Percentiles rank a stretch among this genome's conserved stretches.
These are phyloP conservation scores for cat (Felis catus) DNA, from an alignment of 2,113 vertebrate species.

Conservation along the genomic window F.catus_Fca126_mat1.0 CM031418.1:126162001-126162500, in stretches of 20 bases:
- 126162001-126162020: background rate
- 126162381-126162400: background rate
- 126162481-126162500: background rate
- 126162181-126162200: background rate
- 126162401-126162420: background rate
- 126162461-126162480: background rate
- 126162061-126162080: background rate
- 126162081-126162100: background rate
- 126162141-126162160: background rate
- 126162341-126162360: background rate
- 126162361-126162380: background rate
- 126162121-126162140: background rate
- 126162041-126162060: background rate
- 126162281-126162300: no score
- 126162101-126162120: background rate
- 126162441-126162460: background rate
- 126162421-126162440: background rate
- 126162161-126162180: background rate
- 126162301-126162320: background rate
- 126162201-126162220: background rate
- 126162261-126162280: fast-evolving
- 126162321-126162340: background rate
- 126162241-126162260: background rate
- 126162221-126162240: background rate
- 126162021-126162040: background rate